Evolutionary conservation across 2,797 vertebrate genomes (phyloP), one percentile per base, ranked within the genome.

Genomic region (Sarcophilus harrisii): DNA sequence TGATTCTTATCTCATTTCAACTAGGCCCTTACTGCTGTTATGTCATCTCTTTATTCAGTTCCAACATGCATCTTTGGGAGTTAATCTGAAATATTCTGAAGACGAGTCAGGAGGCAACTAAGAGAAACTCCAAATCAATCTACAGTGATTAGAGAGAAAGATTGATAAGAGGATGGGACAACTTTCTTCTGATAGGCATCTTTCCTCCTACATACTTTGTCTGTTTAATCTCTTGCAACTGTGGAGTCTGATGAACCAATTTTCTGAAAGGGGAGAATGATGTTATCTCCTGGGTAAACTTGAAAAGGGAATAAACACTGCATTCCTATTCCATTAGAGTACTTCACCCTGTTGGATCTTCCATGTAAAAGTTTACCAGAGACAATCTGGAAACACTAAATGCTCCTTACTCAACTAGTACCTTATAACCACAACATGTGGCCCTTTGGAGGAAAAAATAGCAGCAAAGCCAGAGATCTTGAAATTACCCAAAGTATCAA

Each of bases 301-400:
- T 92, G 91, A 95, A 94, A 96, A 93, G 94, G 94, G 96, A 95
- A 93, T 96, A 98, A 97, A 97, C 97, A 97, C 59, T 21, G 24
- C 97, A 97, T 97, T 98, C 97, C 95, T 96, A 92, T 93, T 95
- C 62, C 58, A 81, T 91, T 94, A 89, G 97, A 97, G 66, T 96
- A 98, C 57, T 91, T 97, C 96, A 97, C 58, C 92, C 28, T 59
- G 66, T 59, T 96, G 95, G 90, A 28, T 81, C 96, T 96, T 96
- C 62, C 49, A 93, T 87, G 57, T 94, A 92, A 97, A 95, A 97
- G 96, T 97, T 98, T 98, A 97, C 96, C 57, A 59, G 94, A 97
- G 97, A 95, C 96, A 98, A 98, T 97, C 97, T 97, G 97, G 97
- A 97, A 96, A 93, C 96, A 95, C 96, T 98, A 97, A 97, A 93